phyloP scores from a whole-genome alignment of 2,797 vertebrate species.

The Acanthurus leucopareius region DNA sequence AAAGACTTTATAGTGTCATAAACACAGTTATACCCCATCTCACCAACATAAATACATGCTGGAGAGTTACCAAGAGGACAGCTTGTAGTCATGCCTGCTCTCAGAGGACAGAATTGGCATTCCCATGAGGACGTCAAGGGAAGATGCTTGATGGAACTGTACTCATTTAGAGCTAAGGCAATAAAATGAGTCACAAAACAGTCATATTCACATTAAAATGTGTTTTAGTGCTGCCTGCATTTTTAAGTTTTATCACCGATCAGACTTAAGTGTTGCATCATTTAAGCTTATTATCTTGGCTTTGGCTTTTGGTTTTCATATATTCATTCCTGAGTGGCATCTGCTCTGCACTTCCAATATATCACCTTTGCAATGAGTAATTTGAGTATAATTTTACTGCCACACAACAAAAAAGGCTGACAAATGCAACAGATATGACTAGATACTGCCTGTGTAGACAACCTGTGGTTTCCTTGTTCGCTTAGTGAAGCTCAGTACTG shows the following conservation, averaged over 20 bases:
- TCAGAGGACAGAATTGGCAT: constrained; percentile 20
- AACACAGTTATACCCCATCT: constrained; percentile 81
- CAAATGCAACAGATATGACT: not conserved
- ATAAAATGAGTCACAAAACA: constrained; percentile 23
- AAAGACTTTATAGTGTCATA: constrained; percentile 83
- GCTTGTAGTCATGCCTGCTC: constrained; percentile 55
- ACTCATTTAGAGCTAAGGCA: constrained; percentile 35
- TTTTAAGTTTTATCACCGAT: constrained; percentile 8
- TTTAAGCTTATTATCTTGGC: constrained; percentile 18
- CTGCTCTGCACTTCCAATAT: constrained; percentile 10
- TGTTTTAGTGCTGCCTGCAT: constrained; percentile 14
- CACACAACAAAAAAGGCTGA: constrained; percentile 12
- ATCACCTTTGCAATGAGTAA: not conserved
- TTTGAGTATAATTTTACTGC: constrained; percentile 13
- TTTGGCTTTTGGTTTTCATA: not conserved
- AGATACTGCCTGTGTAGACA: not conserved
- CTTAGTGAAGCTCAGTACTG: constrained; percentile 53
- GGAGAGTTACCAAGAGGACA: constrained; percentile 70
- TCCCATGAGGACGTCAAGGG: constrained; percentile 34
- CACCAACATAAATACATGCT: constrained; percentile 73
- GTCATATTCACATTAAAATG: constrained; percentile 4
- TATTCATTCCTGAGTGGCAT: constrained; percentile 13
- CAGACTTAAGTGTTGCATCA: not conserved
- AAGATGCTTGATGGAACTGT: constrained; percentile 31
- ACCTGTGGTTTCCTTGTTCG: constrained; percentile 44